Evolutionary conservation across 2,888 invertebrate genomes (phyloP), one percentile per base, ranked within the genome.

Genomic region (Dorcus parallelipipedus): DNA sequence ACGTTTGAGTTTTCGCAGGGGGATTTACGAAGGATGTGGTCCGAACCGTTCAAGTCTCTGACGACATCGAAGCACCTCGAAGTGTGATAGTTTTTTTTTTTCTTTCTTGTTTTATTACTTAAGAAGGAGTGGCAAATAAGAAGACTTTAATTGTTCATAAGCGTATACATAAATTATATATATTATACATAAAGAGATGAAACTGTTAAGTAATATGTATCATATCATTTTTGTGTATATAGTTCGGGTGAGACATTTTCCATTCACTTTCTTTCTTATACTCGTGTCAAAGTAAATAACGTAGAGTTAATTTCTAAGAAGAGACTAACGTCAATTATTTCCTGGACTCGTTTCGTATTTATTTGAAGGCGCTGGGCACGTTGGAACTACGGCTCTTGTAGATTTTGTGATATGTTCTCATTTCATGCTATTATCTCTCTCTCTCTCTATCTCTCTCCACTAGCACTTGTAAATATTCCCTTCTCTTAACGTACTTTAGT

Each of bases 11-110:
- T 50, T 65, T 81, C 78, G 6, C 80, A 97, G 96, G 97, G 97
- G 66, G 97, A 97, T 82, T 83, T 97, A 71, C 84, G 95, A 76
- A 86, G 96, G 72, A 97, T 97, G 97, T 97, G 97, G 97, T 94
- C 93, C 74, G 97, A 95, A 80, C 95, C 95, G 66, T 95, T 95
- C 81, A 93, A 92, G 80, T 84, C 89, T 69, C 89, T 91, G 71
- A 85, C 86, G 73, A 85, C 87, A 73, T 86, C 91, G 68, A 94
- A 93, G 80, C 89, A 90, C 80, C 82, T 89, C 81, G 89, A 90
- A 80, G 90, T 90, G 85, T 90, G 87, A 88, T 77, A 76, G 55
- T 54, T 54, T 50, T 55, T 33, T 33, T 33, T 5, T 33, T 33
- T 33, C 6, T 2, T 33, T 33, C 26, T 33, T 7, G 26, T 33